Evolutionary conservation across 1,140 invertebrate genomes (phyloP).

Genomic region (Caenorhabditis briggsae): DNA sequence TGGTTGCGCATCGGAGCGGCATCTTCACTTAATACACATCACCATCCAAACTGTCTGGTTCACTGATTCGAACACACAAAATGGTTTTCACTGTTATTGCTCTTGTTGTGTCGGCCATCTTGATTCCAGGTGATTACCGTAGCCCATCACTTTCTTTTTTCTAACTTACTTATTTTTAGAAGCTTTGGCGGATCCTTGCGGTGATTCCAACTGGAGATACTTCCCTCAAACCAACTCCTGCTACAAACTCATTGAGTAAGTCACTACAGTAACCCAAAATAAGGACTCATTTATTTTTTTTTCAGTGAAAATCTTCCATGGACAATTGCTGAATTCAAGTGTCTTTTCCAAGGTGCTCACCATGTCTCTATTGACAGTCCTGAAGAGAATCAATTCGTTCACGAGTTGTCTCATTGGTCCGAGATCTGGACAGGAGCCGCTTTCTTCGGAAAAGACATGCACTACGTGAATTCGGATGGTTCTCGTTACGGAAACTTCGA

Average conservation of each 20-base stretch:
- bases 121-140: constrained; percentile 53
- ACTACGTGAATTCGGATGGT: constrained; percentile 61
- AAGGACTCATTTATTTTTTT: not conserved
- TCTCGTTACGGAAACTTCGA: constrained; percentile 58
- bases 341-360: constrained; percentile 63
- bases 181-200: constrained; percentile 52
- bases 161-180: constrained; percentile 34
- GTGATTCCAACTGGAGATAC: constrained; percentile 62
- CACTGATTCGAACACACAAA: constrained; percentile 45
- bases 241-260: constrained; percentile 61
- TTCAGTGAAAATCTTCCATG: constrained; percentile 59
- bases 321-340: constrained; percentile 64
- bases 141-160: not conserved
- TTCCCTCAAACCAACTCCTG: constrained; percentile 59
- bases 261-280: not conserved
- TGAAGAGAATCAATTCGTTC: constrained; percentile 64
- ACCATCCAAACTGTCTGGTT: constrained; percentile 47
- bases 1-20: constrained; percentile 44
- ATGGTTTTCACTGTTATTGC: constrained; percentile 39
- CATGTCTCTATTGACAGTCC: constrained; percentile 59
- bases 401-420: constrained; percentile 58
- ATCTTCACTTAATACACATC: constrained; percentile 52
- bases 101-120: constrained; percentile 36
- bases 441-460: constrained; percentile 60
- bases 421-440: constrained; percentile 65